A percentile compares a stretch with the other conserved stretches of the same genome.
These are phyloP conservation scores for Pristiophorus japonicus DNA, from an alignment of 2,113 vertebrate genomes.

Conservation along the genomic window DNA sequence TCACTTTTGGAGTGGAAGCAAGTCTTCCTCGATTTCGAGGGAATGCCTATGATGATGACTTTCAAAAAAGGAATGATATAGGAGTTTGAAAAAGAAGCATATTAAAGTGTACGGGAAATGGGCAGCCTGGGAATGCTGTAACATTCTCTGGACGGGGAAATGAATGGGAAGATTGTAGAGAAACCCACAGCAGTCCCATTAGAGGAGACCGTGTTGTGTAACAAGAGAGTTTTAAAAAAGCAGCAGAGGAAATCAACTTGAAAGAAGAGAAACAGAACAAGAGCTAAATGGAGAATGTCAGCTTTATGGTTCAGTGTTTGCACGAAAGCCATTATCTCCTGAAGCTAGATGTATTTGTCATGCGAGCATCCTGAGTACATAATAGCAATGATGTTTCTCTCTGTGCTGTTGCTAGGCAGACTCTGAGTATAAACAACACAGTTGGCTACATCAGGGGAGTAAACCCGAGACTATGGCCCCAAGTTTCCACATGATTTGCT, in stretches of 20 bases:
- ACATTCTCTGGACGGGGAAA: background rate
- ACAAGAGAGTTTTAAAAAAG: background rate
- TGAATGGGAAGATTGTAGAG: background rate
- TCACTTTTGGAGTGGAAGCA: too few relatives aligned
- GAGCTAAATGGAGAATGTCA: background rate
- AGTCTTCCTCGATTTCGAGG: too few relatives aligned
- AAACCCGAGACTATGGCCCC: background rate
- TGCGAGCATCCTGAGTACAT: background rate
- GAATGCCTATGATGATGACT: too few relatives aligned
- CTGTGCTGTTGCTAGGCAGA: background rate
- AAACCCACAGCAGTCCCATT: background rate
- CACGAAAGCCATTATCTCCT: background rate
- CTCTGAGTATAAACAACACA: background rate
- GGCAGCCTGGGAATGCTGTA: too few relatives aligned
- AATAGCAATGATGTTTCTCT: background rate
- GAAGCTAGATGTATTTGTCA: background rate
- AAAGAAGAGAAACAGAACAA: background rate
- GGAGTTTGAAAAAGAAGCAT: too few relatives aligned
- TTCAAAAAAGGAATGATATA: too few relatives aligned
- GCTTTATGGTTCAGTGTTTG: background rate
- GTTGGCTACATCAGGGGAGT: background rate
- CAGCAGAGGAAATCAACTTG: background rate
- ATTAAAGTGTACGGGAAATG: too few relatives aligned
- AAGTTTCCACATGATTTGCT: too few relatives aligned
- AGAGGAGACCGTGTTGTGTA: background rate